Evolutionary conservation across 2,888 invertebrate genomes (phyloP), one percentile per base, ranked within the genome.

Genomic region (Tachina fera): DNA sequence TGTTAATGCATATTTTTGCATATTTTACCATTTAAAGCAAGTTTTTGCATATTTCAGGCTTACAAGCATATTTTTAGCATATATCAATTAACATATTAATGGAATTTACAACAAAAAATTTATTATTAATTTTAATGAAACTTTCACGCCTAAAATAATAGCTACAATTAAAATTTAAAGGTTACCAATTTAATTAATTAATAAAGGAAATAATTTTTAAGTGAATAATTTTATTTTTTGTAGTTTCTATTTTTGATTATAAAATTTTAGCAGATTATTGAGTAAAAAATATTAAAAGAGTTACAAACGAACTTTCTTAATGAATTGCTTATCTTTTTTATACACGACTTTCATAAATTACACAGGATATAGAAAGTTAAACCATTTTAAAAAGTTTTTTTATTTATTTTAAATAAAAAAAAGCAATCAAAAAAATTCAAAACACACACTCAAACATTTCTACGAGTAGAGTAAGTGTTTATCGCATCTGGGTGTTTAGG

Each of bases 361-460:
- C 47, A 67, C 49, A 39, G 60, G 51, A 45, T 43, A 61, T 45
- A 61, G 60, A 13, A 74, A 56, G 61, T 61, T 79, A 65, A 79
- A 56, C 61, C 51, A 78, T 71, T 76, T 71, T 58, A 77, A 82
- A 71, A 78, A 31, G 9, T 39, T 9, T 11, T 11, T 78, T 61
- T 70, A 47, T 49, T 71, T 45, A 6, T 39, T 49, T 22, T 41
- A 60, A 49, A 70, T 68, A 70, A 77, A 3, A 49, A 41, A 11
- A 70, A 71, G 41, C 39, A n/a, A n/a, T n/a, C n/a, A 3, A 41
- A 22, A 16, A 70, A 71, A 41, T 58, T 22, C n/a, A 43, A 31
- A 14, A 47, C 31, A 13, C n/a, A 56, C 68, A 61, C 53, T 31
- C 61, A 70, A 9, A 72, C 51, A 51, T 43, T 16, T 70, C 31